Percentiles rank a stretch among this genome's conserved stretches.
Evolutionary conservation across 2,113 vertebrate genomes (phyloP).

Genomic region (Colius striatus): DNA sequence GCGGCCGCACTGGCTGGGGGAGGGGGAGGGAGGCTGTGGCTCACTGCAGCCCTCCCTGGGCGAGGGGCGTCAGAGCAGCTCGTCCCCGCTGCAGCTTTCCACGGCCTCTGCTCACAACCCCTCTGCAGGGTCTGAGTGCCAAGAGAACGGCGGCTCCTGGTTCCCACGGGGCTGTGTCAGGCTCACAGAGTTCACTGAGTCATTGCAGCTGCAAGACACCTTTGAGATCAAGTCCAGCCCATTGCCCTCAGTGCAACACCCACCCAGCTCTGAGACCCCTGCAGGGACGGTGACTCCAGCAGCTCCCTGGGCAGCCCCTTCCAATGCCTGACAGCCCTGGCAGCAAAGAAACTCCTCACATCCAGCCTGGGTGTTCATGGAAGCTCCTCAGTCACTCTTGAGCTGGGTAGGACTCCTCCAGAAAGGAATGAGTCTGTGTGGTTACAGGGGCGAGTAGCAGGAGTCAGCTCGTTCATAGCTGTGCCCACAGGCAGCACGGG

Average conservation of each 20-base stretch:
- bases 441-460: not conserved
- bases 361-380: no score
- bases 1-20: no score
- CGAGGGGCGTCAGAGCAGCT: accelerated
- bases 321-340: no score
- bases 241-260: no score
- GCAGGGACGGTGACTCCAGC: no score
- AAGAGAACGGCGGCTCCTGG: accelerated
- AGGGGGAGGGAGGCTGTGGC: no score
- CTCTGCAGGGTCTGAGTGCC: accelerated
- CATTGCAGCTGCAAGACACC: no score
- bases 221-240: no score
- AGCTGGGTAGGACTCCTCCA: not conserved
- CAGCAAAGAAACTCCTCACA: no score
- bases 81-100: accelerated
- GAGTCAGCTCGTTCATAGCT: not conserved
- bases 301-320: no score
- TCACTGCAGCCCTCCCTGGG: accelerated
- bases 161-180: accelerated
- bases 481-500: not conserved
- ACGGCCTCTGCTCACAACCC: accelerated
- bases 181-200: not conserved
- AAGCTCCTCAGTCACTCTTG: accelerated
- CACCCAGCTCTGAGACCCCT: no score
- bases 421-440: not conserved